phyloP scores from a whole-genome alignment of 1,140 invertebrate species.

The Polypedilum vanderplanki region DNA sequence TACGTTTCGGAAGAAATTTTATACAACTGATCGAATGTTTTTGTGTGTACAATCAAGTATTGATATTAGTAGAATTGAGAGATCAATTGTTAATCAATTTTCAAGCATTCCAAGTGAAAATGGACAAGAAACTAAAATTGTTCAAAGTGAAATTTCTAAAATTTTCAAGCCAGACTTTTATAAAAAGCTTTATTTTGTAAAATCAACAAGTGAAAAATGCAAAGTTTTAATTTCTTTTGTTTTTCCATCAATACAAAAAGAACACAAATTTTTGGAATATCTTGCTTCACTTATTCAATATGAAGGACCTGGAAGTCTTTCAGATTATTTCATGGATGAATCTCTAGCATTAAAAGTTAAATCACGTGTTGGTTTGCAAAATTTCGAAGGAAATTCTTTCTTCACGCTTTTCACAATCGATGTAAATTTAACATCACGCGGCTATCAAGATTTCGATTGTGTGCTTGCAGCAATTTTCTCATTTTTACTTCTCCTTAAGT shows the following conservation, averaged over 20 bases:
- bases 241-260: not conserved
- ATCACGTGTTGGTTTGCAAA: not conserved
- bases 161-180: conserved; percentile 16
- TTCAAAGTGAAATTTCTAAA: not conserved
- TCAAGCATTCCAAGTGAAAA: not conserved
- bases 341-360: not conserved
- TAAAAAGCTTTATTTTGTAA: conserved; percentile 15
- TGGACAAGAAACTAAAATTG: too few species aligned
- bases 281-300: not conserved
- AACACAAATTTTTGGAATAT: not conserved
- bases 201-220: conserved; percentile 14
- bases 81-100: not conserved
- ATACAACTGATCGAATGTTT: conserved; percentile 16
- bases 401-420: conserved; percentile 2
- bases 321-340: conserved; percentile 26
- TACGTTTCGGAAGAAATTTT: not conserved
- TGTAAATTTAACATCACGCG: not conserved
- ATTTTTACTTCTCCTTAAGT: not conserved
- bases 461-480: conserved; percentile 5
- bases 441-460: not conserved
- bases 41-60: not conserved
- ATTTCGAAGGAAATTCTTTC: conserved; percentile 1
- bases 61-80: not conserved
- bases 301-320: not conserved
- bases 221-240: not conserved